These are phyloP conservation scores for Phylloscopus collybita DNA, from an alignment of 2,797 vertebrate genomes.

Conservation along the genomic window DNA sequence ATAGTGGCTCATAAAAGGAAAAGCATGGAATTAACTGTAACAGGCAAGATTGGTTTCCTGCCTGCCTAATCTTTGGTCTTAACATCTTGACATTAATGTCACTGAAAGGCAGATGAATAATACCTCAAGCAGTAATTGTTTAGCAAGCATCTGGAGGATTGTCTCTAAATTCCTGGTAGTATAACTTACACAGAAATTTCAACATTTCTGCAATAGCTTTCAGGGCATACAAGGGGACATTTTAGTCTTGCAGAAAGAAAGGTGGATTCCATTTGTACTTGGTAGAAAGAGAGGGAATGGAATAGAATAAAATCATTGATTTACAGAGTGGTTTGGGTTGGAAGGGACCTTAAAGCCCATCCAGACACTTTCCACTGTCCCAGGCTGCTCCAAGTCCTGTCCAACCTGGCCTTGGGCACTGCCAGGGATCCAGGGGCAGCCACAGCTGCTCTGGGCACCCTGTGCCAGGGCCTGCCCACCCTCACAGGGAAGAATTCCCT, in stretches of 20 bases:
- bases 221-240: background rate
- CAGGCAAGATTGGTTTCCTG: slow-evolving; percentile 4
- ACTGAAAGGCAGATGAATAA: slow-evolving; percentile 5
- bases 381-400: accelerated
- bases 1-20: slow-evolving; percentile 9
- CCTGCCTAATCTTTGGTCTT: slow-evolving; percentile 3
- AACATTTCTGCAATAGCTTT: background rate
- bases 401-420: background rate
- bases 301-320: background rate
- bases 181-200: background rate
- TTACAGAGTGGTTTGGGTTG: background rate
- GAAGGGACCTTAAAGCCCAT: background rate
- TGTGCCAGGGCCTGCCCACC: background rate
- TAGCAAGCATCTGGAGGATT: background rate
- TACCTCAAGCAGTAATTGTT: background rate
- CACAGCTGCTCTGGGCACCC: background rate
- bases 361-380: accelerated
- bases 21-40: slow-evolving; percentile 9
- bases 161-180: background rate
- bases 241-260: background rate
- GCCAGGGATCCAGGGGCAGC: background rate
- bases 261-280: background rate
- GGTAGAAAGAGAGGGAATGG: background rate
- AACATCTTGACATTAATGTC: background rate
- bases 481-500: accelerated